phyloP scores from a whole-genome alignment of 2,888 invertebrate species.

The Pegoplata infirma region DNA sequence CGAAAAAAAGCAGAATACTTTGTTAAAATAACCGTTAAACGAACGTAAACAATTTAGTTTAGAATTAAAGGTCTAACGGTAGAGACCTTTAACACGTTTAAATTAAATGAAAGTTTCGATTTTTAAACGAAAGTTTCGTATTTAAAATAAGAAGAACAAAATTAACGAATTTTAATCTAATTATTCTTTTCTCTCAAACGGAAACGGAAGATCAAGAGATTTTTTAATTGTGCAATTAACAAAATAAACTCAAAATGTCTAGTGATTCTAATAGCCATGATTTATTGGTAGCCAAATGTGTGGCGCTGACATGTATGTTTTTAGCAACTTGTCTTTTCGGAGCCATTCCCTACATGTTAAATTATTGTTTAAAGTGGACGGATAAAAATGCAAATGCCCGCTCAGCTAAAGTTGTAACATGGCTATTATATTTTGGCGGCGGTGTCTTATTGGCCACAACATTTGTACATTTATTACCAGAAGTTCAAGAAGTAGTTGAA shows the following conservation, averaged over 20 bases:
- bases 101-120: not conserved
- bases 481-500: slow-evolving; percentile 85
- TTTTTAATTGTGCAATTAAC: not conserved
- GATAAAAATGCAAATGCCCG: slow-evolving; percentile 71
- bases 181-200: not conserved
- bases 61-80: slow-evolving; percentile 34
- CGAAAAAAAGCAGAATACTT: slow-evolving; percentile 6
- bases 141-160: not conserved
- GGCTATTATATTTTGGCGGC: slow-evolving; percentile 89
- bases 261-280: slow-evolving; percentile 75
- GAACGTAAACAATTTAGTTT: slow-evolving; percentile 41
- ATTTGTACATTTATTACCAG: slow-evolving; percentile 89
- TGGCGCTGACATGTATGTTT: slow-evolving; percentile 89
- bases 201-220: not conserved
- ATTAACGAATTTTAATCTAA: not conserved
- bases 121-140: not conserved
- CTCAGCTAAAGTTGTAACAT: slow-evolving; percentile 79
- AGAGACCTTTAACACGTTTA: slow-evolving; percentile 11
- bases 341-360: slow-evolving; percentile 84
- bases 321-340: slow-evolving; percentile 87
- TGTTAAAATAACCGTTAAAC: slow-evolving; percentile 53
- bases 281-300: slow-evolving; percentile 85
- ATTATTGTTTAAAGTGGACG: slow-evolving; percentile 83
- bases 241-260: slow-evolving; percentile 37
- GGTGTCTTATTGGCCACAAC: slow-evolving; percentile 90